phyloP scores from a whole-genome alignment of 2,797 vertebrate species.

The Todus mexicanus region DNA sequence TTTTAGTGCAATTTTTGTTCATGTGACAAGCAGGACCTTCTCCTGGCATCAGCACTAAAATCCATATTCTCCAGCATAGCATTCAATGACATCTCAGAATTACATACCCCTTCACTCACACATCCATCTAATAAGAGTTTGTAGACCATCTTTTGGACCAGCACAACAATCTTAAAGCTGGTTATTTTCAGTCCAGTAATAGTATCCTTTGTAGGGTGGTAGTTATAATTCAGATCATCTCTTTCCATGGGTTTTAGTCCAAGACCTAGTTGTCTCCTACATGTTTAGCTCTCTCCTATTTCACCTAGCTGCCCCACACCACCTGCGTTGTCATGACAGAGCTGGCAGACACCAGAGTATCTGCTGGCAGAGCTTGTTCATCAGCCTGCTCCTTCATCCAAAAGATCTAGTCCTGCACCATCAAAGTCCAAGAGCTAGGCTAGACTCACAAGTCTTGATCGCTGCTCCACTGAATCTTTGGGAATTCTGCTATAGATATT shows the following conservation, averaged over 20 bases:
- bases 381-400: neutral
- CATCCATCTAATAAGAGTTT: neutral
- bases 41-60: neutral
- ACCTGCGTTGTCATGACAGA: accelerated
- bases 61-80: neutral
- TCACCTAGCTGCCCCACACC: neutral
- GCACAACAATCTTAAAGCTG: neutral
- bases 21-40: neutral
- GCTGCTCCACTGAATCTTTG: neutral
- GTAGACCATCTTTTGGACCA: neutral
- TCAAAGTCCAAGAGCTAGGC: neutral
- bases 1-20: neutral
- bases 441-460: neutral
- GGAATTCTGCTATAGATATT: neutral
- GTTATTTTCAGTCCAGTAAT: neutral
- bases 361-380: neutral
- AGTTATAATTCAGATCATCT: neutral
- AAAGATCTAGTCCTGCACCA: neutral
- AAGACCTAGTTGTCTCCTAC: neutral
- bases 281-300: neutral
- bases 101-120: neutral
- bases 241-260: neutral
- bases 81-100: neutral
- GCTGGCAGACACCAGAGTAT: neutral
- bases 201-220: neutral